A percentile compares a stretch with the other conserved stretches of the same genome.
Evolutionary conservation across 2,888 invertebrate species (phyloP).

Genomic region (Philereme transversata): DNA sequence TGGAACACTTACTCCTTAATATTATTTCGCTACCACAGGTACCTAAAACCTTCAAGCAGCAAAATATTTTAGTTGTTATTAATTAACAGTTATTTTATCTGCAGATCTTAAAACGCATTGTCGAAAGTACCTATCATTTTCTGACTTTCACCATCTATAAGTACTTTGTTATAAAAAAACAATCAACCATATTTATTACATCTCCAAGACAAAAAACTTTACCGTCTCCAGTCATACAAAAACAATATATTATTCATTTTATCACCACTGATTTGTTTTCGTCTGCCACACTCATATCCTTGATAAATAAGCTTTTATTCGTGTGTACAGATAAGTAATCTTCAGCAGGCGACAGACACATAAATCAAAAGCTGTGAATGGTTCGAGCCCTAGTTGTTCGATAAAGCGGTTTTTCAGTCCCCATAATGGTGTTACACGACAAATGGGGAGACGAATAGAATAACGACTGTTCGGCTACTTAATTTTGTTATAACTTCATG

Average conservation of each 20-base stretch:
- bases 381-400: conserved; percentile 50
- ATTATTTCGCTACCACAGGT: too few species aligned
- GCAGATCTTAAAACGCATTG: not conserved
- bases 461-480: conserved; percentile 28
- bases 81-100: not conserved
- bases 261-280: conserved; percentile 51
- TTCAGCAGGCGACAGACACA: conserved; percentile 64
- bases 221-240: conserved; percentile 16
- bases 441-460: conserved; percentile 33
- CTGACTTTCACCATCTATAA: not conserved
- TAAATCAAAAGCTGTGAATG: conserved; percentile 78
- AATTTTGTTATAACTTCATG: conserved; percentile 25
- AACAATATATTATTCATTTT: conserved; percentile 31
- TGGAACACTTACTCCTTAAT: too few species aligned
- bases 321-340: conserved; percentile 69
- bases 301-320: conserved; percentile 67
- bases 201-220: conserved; percentile 16
- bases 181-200: conserved; percentile 6
- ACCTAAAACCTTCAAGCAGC: too few species aligned
- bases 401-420: conserved; percentile 39
- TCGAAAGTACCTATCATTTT: not conserved
- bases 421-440: conserved; percentile 37
- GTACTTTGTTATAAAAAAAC: not conserved
- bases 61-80: too few species aligned
- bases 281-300: conserved; percentile 48